Evolutionary conservation across 2,797 vertebrate genomes (phyloP), one percentile per base, ranked within the genome.

Genomic region (Cuculus canorus): DNA sequence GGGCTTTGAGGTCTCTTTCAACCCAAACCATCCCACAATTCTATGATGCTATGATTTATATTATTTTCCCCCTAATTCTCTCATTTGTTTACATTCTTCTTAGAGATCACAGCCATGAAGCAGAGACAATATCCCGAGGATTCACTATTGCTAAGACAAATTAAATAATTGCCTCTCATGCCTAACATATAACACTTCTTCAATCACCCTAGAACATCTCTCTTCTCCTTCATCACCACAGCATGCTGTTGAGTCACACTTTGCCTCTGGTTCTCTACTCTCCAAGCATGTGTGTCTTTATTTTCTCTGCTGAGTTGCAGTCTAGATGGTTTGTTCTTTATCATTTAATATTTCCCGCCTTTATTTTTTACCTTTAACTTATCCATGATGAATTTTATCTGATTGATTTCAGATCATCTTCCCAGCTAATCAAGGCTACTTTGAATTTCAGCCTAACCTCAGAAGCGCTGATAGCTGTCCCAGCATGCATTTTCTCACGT

Each of bases 271-370:
- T 22, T 66, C 33, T 72, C 7, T 13, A 22, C 15, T 41, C 15
- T 43, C 41, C 76, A 45, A 32, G 43, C 0, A 0, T 3, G 11
- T 3, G 15, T 3, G 17, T 4, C 5, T n/a, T 54, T 37, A 33
- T 16, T 61, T 37, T 47, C 17, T 3, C 35, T 17, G 16, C 18
- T 27, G 19, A 78, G 68, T 30, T 21, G n/a, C 48, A 64, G 22
- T 10, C 17, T 15, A 14, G 12, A 11, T 7, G 27, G 47, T 3
- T 45, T 9, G 25, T 35, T 59, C 7, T 41, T 53, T 25, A n/a
- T 7, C 1, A 7, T 60, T 37, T 32, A 54, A 1, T 23, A 18
- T 21, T 59, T 72, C 4, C 6, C 25, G 19, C 33, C 52, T 86
- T 54, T 56, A 15, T 66, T 88, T 88, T 65, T n/a, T 5, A 52